Evolutionary conservation across 92 coral and sea anemone species (phyloP), one percentile per base, ranked within the genome.

Genomic region (Palythoa grandiflora): DNA sequence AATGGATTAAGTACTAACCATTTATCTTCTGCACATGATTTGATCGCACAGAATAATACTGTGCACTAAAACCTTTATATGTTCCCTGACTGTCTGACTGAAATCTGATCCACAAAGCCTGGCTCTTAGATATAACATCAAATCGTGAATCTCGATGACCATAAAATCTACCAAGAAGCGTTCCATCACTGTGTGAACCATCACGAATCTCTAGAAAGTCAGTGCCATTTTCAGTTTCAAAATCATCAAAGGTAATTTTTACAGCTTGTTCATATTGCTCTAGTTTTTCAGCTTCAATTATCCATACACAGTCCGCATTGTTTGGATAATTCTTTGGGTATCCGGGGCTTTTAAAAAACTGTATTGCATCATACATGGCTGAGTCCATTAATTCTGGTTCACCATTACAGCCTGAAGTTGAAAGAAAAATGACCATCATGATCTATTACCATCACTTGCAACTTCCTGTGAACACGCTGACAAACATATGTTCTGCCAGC

Each of bases 221-320:
- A 47, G 86, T 39, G 55, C 75, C 53, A 51, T 81, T 81, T 48
- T 81, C 86, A 81, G 86, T 81, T 68, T 65, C 86, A 44, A 81
- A 81, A 36, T 19, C 37, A 44, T 81, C 35, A 81, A 81, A 81
- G 74, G 3, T 14, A 47, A 81, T 44, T 70, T 40, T 3, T 68
- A 81, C 86, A 21, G 75, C 86, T 81, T 59, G 71, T 47, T 65
- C 75, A 66, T 81, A 28, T 28, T 28, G 39, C 1, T 12, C 14
- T 17, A 81, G 36, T 1, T 52, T 20, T 20, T 81, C 86, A 3
- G 86, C 47, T 36, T 81, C 63, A 28, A 90, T 90, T 17, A 90
- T 88, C 93, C 93, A 90, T 9, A 61, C 71, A 37, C 93, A 90
- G 36, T 86, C 93, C 48, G 54, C 87, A 35, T 86, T 86, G 68